Conservation (phyloP, 2,797 vertebrate species). For the Mormyrus proboscirostris region DNA sequence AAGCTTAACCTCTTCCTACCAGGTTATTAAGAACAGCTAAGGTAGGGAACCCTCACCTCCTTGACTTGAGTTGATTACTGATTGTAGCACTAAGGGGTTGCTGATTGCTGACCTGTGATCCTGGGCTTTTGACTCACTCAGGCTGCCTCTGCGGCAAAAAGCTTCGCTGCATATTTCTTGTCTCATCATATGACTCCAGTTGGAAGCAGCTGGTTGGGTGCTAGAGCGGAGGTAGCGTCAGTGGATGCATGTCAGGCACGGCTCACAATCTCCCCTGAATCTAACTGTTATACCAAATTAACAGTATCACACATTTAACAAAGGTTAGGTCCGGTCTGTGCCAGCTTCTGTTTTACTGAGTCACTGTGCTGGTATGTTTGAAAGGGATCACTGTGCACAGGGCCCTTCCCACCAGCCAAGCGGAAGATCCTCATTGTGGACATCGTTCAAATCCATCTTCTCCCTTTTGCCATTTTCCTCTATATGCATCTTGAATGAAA, state of each 20-base stretch:
- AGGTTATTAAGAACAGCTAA: neutral
- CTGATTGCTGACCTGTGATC: conserved; percentile 40
- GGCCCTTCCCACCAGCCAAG: neutral
- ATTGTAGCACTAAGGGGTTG: conserved; percentile 37
- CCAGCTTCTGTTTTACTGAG: neutral
- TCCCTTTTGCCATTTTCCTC: neutral
- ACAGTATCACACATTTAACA: neutral
- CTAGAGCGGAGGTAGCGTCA: conserved; percentile 23
- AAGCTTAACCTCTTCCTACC: neutral
- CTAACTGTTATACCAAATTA: conserved; percentile 23
- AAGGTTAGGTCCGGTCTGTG: neutral
- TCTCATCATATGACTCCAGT: conserved; percentile 32
- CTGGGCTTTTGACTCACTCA: conserved; percentile 35
- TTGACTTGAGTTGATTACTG: conserved; percentile 32
- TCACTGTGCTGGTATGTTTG: neutral
- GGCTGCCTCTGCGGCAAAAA: conserved; percentile 17
- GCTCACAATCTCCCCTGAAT: conserved; percentile 26
- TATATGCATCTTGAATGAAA: neutral
- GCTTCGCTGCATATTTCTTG: conserved; percentile 30
- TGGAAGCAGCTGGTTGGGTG: conserved; percentile 23
- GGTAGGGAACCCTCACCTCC: neutral
- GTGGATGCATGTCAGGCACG: conserved; percentile 19
- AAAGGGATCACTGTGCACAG: neutral
- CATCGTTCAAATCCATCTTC: neutral
- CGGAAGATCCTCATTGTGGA: neutral